Conservation (phyloP, 2,888 invertebrate genomes). For the Xanthorhoe designata region DNA sequence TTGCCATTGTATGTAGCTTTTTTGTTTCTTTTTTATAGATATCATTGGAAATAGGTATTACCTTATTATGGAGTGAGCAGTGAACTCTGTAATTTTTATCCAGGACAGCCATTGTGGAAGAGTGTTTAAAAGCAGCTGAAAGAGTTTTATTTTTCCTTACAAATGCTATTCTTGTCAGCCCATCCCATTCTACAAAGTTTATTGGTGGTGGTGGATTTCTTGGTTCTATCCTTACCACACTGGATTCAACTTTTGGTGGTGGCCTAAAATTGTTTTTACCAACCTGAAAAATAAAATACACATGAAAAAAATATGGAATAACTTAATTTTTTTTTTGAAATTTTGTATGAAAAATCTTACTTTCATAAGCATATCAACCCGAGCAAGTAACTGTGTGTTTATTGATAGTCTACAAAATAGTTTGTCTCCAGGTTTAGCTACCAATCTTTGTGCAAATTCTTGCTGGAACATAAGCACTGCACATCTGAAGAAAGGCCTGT, state of each 20-base stretch:
- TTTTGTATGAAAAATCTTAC: constrained; percentile 66
- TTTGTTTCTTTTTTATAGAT: background rate
- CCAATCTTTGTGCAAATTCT: constrained; percentile 98
- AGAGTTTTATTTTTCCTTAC: constrained; percentile 98
- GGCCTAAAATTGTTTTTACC: constrained; percentile 99
- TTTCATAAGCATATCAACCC: constrained; percentile 98
- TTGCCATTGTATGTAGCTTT: background rate
- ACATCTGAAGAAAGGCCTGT: constrained; percentile 94
- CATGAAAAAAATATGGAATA: constrained; percentile 22
- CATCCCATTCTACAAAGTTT: constrained; percentile 99
- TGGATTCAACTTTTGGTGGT: constrained; percentile 99
- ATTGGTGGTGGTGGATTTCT: constrained; percentile 98
- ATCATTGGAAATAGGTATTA: constrained; percentile 38
- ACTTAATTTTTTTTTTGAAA: background rate
- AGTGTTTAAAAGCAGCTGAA: constrained; percentile 94
- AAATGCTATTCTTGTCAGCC: constrained; percentile 97
- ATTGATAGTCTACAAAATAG: constrained; percentile 97
- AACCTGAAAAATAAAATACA: constrained; percentile 85
- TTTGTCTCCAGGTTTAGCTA: constrained; percentile 99
- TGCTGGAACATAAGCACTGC: constrained; percentile 99
- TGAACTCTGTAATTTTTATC: constrained; percentile 96
- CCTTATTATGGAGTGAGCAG: constrained; percentile 93
- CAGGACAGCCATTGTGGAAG: constrained; percentile 92
- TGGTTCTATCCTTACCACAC: constrained; percentile 98
- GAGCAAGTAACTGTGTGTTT: constrained; percentile 97